These are phyloP conservation scores for Eupithecia subumbrata DNA, from an alignment of 2,888 invertebrate genomes.

Conservation along the genomic window DNA sequence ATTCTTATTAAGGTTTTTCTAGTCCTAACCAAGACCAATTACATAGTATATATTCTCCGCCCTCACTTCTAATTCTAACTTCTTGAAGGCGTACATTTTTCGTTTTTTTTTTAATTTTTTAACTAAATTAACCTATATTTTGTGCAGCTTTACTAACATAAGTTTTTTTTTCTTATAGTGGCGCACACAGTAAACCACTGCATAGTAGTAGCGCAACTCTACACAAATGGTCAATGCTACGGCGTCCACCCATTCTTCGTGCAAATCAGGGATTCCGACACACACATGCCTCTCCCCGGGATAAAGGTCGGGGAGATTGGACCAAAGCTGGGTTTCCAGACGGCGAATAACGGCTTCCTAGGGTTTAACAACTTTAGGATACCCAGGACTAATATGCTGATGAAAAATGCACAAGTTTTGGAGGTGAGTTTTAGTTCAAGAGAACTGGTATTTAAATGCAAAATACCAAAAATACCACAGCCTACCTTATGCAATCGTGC, in stretches of 20 bases:
- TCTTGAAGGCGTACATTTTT: no score
- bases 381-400: constrained; percentile 94
- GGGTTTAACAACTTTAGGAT: constrained; percentile 93
- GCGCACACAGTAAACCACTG: constrained; percentile 96
- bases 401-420: constrained; percentile 94
- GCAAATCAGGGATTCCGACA: constrained; percentile 92
- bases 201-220: constrained; percentile 94
- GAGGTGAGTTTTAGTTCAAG: constrained; percentile 59
- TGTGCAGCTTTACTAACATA: no score
- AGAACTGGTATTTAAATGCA: no score
- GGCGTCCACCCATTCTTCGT: constrained; percentile 97
- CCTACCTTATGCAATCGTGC: no score
- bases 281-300: constrained; percentile 92
- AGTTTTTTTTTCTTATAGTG: constrained; percentile 82
- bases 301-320: constrained; percentile 97
- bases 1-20: no score
- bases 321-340: constrained; percentile 94
- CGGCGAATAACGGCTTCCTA: constrained; percentile 95
- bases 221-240: constrained; percentile 89
- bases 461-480: no score
- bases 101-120: no score
- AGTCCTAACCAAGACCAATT: no score
- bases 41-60: no score
- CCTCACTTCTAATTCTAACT: no score
- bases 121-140: no score